Conservation (phyloP, 2,113 vertebrate species). For the Nerophis ophidion region DNA sequence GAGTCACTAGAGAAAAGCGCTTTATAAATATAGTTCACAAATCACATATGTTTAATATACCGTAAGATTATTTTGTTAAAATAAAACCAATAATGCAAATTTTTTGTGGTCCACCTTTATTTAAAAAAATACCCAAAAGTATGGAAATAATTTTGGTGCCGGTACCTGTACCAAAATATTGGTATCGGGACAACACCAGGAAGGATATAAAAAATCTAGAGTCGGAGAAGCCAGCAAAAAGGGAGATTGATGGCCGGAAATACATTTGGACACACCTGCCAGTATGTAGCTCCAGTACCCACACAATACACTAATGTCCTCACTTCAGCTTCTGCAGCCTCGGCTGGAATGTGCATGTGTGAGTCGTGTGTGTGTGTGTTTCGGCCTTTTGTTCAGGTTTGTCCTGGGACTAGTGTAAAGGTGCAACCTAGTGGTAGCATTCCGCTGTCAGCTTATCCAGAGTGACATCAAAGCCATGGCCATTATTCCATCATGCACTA, state of each 20-base stretch:
- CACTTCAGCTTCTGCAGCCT: constrained; percentile 6
- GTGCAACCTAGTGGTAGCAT: constrained; percentile 31
- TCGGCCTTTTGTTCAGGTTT: constrained; percentile 16
- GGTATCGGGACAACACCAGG: no score
- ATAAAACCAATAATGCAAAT: no score
- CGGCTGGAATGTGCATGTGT: constrained; percentile 13
- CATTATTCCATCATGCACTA: constrained; percentile 1
- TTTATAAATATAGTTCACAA: no score
- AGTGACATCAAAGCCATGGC: no score
- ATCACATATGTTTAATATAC: no score
- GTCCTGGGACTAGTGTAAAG: constrained; percentile 18
- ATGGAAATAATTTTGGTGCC: no score
- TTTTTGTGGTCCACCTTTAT: no score
- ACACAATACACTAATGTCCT: constrained; percentile 4
- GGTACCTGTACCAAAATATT: no score
- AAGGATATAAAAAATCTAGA: neutral
- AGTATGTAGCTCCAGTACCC: constrained; percentile 16
- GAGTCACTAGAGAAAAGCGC: no score
- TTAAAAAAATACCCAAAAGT: no score
- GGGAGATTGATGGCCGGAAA: constrained; percentile 6
- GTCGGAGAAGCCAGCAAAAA: neutral
- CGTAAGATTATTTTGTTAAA: no score
- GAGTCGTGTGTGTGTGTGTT: constrained; percentile 22
- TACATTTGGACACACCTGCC: constrained; percentile 11
- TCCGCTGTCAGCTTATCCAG: constrained; percentile 14